A percentile compares a stretch with the other conserved stretches of the same genome.
Evolutionary conservation across 2,113 vertebrate species (phyloP).

Genomic region (Merops nubicus): DNA sequence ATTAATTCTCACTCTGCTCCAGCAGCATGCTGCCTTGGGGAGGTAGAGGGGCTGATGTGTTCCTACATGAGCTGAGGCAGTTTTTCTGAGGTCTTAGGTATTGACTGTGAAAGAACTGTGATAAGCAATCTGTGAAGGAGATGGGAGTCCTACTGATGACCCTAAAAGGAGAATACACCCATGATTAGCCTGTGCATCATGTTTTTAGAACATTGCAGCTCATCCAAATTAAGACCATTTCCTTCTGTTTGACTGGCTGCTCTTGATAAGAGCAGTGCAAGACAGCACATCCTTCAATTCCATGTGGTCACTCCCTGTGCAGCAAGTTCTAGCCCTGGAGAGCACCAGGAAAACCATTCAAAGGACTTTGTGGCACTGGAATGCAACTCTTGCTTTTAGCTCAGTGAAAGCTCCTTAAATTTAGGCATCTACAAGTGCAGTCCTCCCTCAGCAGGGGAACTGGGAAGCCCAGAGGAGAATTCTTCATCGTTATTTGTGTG

Average conservation of each 20-base stretch:
- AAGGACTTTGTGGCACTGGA: neutral
- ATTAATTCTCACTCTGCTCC: conserved; percentile 41
- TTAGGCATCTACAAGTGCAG: neutral
- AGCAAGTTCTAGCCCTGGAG: neutral
- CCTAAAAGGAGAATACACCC: neutral
- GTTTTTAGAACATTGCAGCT: neutral
- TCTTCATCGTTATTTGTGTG: neutral
- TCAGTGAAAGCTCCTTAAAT: neutral
- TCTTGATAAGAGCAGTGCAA: neutral
- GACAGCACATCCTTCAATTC: neutral
- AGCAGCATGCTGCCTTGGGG: neutral
- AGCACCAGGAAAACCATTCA: accelerated
- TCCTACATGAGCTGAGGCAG: neutral
- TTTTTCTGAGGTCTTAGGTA: neutral
- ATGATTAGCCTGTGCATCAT: neutral
- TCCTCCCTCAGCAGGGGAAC: neutral
- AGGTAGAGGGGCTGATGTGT: neutral
- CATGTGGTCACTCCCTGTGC: accelerated
- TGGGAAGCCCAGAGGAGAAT: neutral
- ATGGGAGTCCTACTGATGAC: neutral
- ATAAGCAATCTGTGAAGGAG: neutral
- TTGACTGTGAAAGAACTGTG: neutral
- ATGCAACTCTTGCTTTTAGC: neutral
- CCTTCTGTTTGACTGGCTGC: neutral
- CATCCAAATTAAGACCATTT: neutral